A percentile compares a stretch with the other conserved stretches of the same genome.
phyloP scores from a whole-genome alignment of 2,888 invertebrate species.

The Drosophila paranaensis region DNA sequence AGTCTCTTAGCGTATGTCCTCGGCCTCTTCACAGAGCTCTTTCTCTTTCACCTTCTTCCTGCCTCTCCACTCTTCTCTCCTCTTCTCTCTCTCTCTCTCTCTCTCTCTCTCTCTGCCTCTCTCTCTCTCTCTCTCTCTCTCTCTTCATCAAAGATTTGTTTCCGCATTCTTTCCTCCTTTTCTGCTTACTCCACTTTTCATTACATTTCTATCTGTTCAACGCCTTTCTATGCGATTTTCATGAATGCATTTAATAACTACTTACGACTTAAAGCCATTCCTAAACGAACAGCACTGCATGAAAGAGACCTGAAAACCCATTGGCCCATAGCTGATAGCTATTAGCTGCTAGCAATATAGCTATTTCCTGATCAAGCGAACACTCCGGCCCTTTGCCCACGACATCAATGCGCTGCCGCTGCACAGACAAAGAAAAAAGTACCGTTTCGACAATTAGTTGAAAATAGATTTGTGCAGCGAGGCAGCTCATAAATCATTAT shows the following conservation, averaged over 20 bases:
- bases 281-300: background rate
- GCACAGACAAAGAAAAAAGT: slow-evolving; percentile 12
- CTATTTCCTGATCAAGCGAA: slow-evolving; percentile 1
- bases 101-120: background rate
- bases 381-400: background rate
- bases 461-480: slow-evolving; percentile 61
- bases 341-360: background rate
- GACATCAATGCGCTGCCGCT: slow-evolving; percentile 37
- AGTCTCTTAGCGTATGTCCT: background rate
- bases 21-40: background rate
- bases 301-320: background rate
- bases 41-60: background rate
- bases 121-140: background rate
- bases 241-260: background rate
- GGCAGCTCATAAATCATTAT: slow-evolving; percentile 53
- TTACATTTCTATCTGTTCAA: too few species aligned
- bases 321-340: background rate
- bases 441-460: slow-evolving; percentile 65
- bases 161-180: too few species aligned
- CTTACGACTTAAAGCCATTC: background rate
- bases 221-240: slow-evolving; percentile 2
- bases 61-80: too few species aligned
- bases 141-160: too few species aligned
- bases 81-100: background rate
- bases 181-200: background rate